These are phyloP conservation scores for Lacerta viridis DNA, from an alignment of 2,797 vertebrate species.

Conservation along the genomic window DNA sequence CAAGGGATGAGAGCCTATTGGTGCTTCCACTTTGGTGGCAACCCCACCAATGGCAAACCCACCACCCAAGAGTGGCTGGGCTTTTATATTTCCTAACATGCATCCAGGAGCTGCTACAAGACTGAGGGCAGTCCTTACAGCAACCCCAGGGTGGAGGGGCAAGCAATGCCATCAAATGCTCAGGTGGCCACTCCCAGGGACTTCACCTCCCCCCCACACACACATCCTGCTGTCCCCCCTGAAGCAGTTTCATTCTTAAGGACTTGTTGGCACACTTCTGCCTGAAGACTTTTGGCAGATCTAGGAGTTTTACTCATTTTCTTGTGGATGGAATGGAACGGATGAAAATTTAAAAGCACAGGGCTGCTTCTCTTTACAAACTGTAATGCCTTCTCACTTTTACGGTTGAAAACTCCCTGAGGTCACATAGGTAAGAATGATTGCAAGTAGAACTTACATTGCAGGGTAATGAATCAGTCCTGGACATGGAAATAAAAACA, in stretches of 20 bases:
- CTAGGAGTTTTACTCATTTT: not conserved
- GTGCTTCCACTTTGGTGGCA: too few relatives aligned
- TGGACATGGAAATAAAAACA: not conserved
- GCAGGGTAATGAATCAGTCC: not conserved
- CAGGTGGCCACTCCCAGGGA: too few relatives aligned
- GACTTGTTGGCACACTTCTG: not conserved
- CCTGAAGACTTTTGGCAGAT: not conserved
- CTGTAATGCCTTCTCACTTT: not conserved
- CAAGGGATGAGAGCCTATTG: too few relatives aligned
- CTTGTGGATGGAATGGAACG: not conserved
- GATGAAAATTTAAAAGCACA: not conserved
- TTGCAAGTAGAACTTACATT: not conserved
- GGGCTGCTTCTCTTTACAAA: not conserved
- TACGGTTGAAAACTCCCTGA: accelerated
- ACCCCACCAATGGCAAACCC: too few relatives aligned
- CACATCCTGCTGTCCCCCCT: too few relatives aligned
- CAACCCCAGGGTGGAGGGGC: too few relatives aligned
- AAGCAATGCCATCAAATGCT: too few relatives aligned
- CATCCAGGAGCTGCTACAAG: too few relatives aligned
- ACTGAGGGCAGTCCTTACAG: too few relatives aligned
- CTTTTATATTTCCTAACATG: too few relatives aligned
- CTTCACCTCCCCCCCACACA: too few relatives aligned
- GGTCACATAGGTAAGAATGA: not conserved
- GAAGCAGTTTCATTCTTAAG: not conserved
- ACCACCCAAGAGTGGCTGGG: too few relatives aligned